These are phyloP conservation scores for Ambastaia sidthimunki DNA, from an alignment of 2,797 vertebrate genomes.

Conservation along the genomic window DNA sequence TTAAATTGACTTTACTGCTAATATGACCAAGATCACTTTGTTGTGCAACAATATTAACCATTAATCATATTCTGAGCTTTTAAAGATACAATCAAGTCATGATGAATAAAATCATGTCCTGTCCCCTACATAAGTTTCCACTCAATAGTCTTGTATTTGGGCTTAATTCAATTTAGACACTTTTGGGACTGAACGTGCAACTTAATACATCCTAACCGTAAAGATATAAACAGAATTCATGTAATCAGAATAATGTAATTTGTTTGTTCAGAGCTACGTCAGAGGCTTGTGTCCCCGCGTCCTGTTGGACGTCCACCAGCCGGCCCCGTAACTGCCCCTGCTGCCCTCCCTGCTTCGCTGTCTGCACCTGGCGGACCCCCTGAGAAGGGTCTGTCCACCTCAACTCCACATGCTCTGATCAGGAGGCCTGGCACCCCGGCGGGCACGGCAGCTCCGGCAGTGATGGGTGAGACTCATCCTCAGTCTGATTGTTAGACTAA, in stretches of 20 bases:
- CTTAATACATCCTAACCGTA: no score
- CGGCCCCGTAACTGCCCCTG: constrained; percentile 71
- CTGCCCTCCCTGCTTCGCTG: constrained; percentile 77
- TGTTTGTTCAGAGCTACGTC: constrained; percentile 85
- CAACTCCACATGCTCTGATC: constrained; percentile 85
- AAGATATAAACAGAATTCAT: no score
- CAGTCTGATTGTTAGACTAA: neutral
- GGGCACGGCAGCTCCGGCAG: constrained; percentile 88
- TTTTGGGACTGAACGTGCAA: no score
- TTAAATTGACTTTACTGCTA: no score
- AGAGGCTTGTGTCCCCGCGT: constrained; percentile 84
- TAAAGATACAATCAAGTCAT: no score
- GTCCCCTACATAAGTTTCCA: no score
- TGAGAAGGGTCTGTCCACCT: constrained; percentile 81
- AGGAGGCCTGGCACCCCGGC: constrained; percentile 85
- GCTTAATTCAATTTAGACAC: no score
- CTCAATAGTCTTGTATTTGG: no score
- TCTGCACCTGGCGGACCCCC: constrained; percentile 89
- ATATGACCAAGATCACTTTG: no score
- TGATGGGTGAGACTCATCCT: constrained; percentile 88
- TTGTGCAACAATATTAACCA: no score
- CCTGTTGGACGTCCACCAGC: constrained; percentile 77
- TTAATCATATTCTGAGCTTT: no score
- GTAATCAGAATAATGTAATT: neutral
- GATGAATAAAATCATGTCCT: no score